Base-by-base conservation (phyloP, 1,140 invertebrate genomes). In the Megalonaias nervosa region DNA sequence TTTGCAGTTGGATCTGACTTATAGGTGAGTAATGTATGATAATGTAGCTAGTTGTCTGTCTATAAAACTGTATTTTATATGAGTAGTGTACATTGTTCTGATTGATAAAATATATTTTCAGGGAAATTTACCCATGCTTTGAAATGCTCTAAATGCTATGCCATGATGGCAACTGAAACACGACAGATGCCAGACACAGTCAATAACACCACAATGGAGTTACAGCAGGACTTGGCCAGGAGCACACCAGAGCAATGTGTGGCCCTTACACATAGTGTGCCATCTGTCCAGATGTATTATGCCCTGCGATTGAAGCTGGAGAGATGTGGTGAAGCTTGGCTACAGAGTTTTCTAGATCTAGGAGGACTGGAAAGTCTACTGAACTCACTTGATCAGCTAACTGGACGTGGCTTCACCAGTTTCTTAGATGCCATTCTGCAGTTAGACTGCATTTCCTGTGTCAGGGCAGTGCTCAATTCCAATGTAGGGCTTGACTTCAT, bases 361-460 rank as follows among this genome's bases (percentile, higher is more conserved):
- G 82, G 81, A 67, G 85, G 85, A 5, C 75, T 87, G 9, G 80
- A 82, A 60, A 80, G 81, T 61, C 74, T 87, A 67, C 75, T 87
- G 67, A 82, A 87, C 48, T 81, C 82, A 11, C 66, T 87, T 61
- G 75, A 80, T 60, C 81, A 84, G 69, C 84, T 87, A 82, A 77
- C 75, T 11, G 77, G 75, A 16, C 57, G 38, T 23, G 66, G 75
- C 19, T 85, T 84, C 74, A 79, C 81, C 26, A 82, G 84, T 23
- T 85, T 87, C 72, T 84, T 82, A 13, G 85, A 87, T 74, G 85
- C 85, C 31, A 85, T 87, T 60, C 74, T 87, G 21, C 80, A 85
- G 75, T 80, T 85, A 17, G 85, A 87, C 76, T 85, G 84, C 70
- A 72, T 87, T 4, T 84, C 81, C 2, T 87, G 85, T 69, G 80